Conservation (phyloP, 2,113 vertebrate genomes). For the Turnix velox region DNA sequence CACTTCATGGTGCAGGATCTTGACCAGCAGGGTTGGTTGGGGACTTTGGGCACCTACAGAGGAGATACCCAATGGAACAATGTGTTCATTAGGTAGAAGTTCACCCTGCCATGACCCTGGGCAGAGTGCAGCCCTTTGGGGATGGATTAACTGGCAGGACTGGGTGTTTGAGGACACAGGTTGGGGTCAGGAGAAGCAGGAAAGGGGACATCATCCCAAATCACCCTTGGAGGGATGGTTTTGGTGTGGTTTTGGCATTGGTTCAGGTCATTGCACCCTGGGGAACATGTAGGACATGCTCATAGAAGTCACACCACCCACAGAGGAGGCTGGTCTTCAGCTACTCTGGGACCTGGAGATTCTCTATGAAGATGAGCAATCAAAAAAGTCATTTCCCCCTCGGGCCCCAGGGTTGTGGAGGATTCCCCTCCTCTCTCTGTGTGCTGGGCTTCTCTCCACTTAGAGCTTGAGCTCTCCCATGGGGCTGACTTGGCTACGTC, state of each 20-base stretch:
- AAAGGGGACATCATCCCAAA: background rate
- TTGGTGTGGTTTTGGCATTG: fast-evolving
- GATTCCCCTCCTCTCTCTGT: background rate
- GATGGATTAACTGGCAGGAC: fast-evolving
- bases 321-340: background rate
- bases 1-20: background rate
- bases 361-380: background rate
- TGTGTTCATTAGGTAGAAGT: fast-evolving
- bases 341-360: background rate
- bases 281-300: background rate
- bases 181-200: background rate
- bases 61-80: background rate
- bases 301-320: background rate
- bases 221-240: background rate
- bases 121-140: background rate
- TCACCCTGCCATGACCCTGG: background rate
- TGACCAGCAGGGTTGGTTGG: background rate
- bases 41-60: background rate
- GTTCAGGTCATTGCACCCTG: fast-evolving
- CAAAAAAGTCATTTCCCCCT: background rate
- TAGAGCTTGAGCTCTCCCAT: background rate
- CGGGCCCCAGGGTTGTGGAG: fast-evolving
- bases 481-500: background rate
- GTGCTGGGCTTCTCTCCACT: background rate
- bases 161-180: background rate